A percentile compares a stretch with the other conserved stretches of the same genome.
These are phyloP conservation scores for Dermochelys coriacea DNA, from an alignment of 2,797 vertebrate species.

Conservation along the genomic window DNA sequence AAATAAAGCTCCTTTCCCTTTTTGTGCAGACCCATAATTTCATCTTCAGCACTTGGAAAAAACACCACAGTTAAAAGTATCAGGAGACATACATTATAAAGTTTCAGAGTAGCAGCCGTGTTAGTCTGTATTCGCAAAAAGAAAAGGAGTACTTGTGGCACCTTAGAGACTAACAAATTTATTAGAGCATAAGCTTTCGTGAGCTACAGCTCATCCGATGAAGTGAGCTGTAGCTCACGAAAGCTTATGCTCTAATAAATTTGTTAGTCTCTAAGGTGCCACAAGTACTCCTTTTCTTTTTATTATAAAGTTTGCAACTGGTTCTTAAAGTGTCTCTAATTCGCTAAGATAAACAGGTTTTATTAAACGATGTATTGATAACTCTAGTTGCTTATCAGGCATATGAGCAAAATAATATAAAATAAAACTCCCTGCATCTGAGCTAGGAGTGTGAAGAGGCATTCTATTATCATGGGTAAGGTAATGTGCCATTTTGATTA, in stretches of 20 bases:
- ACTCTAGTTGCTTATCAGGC: slow-evolving; percentile 14
- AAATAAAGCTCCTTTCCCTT: not conserved
- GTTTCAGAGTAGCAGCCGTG: too few species aligned
- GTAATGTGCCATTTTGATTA: slow-evolving; percentile 20
- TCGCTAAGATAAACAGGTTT: not conserved
- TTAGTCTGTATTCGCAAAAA: too few species aligned
- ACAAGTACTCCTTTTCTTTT: too few species aligned
- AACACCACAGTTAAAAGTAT: not conserved
- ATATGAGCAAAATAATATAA: not conserved
- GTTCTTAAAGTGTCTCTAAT: not conserved
- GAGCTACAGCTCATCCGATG: too few species aligned
- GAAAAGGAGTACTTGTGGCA: too few species aligned
- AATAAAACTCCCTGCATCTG: slow-evolving; percentile 7
- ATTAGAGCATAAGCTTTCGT: too few species aligned
- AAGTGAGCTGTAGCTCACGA: too few species aligned
- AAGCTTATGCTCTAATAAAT: too few species aligned
- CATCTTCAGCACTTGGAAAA: not conserved
- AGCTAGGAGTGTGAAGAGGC: not conserved
- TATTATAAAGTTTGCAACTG: not conserved
- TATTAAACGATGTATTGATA: not conserved
- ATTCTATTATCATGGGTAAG: slow-evolving; percentile 41
- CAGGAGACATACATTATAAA: not conserved
- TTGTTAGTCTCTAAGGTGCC: too few species aligned
- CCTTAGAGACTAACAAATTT: too few species aligned
- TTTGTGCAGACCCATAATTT: not conserved